phyloP scores from a whole-genome alignment of 1,140 invertebrate species.

The Drosophila ananassae region DNA sequence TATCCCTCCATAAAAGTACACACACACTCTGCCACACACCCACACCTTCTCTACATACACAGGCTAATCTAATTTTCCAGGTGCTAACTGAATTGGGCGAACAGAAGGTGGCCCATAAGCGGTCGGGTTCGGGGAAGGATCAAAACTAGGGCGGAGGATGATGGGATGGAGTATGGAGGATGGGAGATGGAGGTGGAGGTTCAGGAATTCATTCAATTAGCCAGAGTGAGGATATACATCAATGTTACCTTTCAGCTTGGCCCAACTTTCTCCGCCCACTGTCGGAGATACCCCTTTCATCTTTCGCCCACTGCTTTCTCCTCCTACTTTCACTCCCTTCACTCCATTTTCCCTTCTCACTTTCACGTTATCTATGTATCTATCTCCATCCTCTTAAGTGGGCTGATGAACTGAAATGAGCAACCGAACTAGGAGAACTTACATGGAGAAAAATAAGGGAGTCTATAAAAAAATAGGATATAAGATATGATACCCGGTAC shows the following conservation, averaged over 20 bases:
- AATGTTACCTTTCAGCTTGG: constrained; percentile 24
- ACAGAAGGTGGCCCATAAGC: background rate
- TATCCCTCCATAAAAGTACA: constrained; percentile 5
- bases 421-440: background rate
- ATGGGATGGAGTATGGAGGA: background rate
- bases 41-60: background rate
- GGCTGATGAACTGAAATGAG: constrained; percentile 34
- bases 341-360: too few species aligned
- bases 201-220: constrained; percentile 65
- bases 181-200: background rate
- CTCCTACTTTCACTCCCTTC: background rate
- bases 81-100: constrained; percentile 36
- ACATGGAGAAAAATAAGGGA: constrained; percentile 1
- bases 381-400: constrained; percentile 18
- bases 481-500: too few species aligned
- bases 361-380: background rate
- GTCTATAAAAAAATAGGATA: too few species aligned
- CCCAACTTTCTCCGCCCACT: constrained; percentile 8
- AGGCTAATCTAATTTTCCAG: constrained; percentile 48
- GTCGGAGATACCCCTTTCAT: background rate
- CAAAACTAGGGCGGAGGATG: background rate
- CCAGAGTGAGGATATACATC: constrained; percentile 72
- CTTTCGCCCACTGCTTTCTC: background rate
- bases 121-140: background rate
- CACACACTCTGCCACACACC: background rate